Percentiles rank a stretch among this genome's conserved stretches.
These are phyloP conservation scores for Acronicta alni DNA, from an alignment of 2,888 invertebrate species.

Conservation along the genomic window DNA sequence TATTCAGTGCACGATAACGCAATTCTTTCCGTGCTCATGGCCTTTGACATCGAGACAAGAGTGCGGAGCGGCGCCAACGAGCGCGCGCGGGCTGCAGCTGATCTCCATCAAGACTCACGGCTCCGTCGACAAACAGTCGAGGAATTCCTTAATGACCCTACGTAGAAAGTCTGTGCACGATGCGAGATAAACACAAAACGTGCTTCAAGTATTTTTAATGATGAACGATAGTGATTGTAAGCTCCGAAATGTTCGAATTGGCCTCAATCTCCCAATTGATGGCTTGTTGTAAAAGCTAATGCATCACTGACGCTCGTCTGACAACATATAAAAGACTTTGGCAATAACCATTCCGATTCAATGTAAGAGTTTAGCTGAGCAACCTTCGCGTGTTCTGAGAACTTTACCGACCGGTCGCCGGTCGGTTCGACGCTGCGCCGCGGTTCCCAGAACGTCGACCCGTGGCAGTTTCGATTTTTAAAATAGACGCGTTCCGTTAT, in stretches of 20 bases:
- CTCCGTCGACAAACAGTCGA: conserved; percentile 42
- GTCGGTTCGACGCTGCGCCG: conserved; percentile 64
- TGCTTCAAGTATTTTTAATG: conserved; percentile 54
- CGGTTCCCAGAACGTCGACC: conserved; percentile 77
- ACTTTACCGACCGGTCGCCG: conserved; percentile 72
- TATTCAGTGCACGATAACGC: conserved; percentile 28
- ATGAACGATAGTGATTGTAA: conserved; percentile 46
- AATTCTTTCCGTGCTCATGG: conserved; percentile 44
- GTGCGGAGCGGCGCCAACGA: conserved; percentile 44
- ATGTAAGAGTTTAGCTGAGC: conserved; percentile 76
- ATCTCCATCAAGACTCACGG: conserved; percentile 64
- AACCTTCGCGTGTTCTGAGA: conserved; percentile 84
- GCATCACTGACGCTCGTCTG: conserved; percentile 58
- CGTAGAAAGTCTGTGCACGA: conserved; percentile 62
- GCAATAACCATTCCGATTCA: conserved; percentile 77
- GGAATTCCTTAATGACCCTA: conserved; percentile 68
- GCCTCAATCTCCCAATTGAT: conserved; percentile 67
- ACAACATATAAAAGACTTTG: conserved; percentile 69
- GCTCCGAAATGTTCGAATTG: conserved; percentile 58
- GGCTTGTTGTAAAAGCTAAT: conserved; percentile 66
- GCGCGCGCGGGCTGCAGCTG: conserved; percentile 43
- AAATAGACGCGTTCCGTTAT: conserved; percentile 84
- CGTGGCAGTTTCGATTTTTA: conserved; percentile 81
- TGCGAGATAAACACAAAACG: conserved; percentile 62
- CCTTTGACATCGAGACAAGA: conserved; percentile 59